Conservation (phyloP, 1,140 invertebrate species). For the Drosophila sechellia region DNA sequence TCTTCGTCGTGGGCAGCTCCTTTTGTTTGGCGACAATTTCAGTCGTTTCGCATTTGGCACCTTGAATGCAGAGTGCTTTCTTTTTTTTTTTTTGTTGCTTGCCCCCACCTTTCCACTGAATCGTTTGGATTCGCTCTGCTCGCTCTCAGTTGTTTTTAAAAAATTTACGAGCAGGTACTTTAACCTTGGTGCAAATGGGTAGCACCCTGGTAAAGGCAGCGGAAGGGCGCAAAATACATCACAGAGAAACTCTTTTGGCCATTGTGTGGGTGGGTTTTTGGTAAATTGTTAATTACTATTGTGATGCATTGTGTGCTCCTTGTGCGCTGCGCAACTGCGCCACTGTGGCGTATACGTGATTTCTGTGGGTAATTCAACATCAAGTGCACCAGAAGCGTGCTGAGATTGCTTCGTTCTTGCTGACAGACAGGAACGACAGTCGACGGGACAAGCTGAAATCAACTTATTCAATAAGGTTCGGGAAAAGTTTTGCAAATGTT, state of each 20-base stretch:
- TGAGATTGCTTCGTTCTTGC: constrained; percentile 1
- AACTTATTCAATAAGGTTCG: constrained; percentile 23
- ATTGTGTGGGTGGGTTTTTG: constrained; percentile 12
- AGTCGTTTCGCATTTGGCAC: constrained; percentile 40
- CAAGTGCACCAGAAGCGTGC: constrained; percentile 17
- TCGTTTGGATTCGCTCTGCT: neutral
- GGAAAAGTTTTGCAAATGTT: constrained; percentile 24
- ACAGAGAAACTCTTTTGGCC: neutral
- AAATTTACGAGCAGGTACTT: constrained; percentile 47
- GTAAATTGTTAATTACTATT: constrained; percentile 75
- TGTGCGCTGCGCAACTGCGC: constrained; percentile 26
- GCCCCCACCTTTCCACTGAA: neutral
- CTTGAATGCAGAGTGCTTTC: constrained; percentile 46
- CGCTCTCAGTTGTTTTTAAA: constrained; percentile 45
- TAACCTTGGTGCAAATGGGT: constrained; percentile 47
- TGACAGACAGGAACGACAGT: neutral
- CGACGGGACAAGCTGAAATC: constrained; percentile 2
- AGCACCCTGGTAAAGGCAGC: neutral
- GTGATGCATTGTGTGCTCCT: constrained; percentile 34
- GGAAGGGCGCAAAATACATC: neutral
- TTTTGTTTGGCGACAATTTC: constrained; percentile 42
- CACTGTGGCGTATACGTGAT: constrained; percentile 44
- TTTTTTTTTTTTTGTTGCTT: constrained; percentile 9
- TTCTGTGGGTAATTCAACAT: constrained; percentile 16
- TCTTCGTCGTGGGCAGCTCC: constrained; percentile 5